phyloP scores from a whole-genome alignment of 2,113 vertebrate genomes.

The Maylandia zebra region DNA sequence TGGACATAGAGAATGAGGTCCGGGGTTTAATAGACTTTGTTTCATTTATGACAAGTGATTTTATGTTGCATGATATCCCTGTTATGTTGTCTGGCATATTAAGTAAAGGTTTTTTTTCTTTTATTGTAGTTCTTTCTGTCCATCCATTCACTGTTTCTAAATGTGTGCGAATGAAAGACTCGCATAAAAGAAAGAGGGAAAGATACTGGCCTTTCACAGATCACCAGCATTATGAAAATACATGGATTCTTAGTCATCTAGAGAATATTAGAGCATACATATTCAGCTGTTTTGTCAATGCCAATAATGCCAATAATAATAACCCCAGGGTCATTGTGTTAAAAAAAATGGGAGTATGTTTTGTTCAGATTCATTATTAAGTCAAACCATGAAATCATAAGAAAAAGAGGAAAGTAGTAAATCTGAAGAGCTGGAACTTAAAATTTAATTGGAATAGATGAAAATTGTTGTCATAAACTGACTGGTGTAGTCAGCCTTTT shows the following conservation, averaged over 20 bases:
- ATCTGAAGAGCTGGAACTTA: not conserved
- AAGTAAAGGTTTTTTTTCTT: not conserved
- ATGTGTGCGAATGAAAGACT: not conserved
- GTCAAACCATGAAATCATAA: not conserved
- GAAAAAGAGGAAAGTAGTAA: not conserved
- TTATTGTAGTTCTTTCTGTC: constrained; percentile 9
- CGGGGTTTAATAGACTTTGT: constrained; percentile 9
- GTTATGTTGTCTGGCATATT: not conserved
- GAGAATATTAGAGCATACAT: not conserved
- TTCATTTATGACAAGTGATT: constrained; percentile 2
- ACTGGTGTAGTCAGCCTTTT: not conserved
- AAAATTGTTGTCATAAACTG: not conserved
- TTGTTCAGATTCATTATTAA: not conserved
- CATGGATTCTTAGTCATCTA: not conserved
- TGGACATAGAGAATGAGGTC: not conserved
- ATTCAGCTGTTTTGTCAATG: not conserved
- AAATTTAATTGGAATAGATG: not conserved
- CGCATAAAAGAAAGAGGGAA: not conserved
- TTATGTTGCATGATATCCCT: constrained; percentile 21
- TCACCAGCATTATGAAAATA: constrained; percentile 24
- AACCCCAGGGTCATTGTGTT: not conserved
- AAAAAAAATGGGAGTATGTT: not conserved
- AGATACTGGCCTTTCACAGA: constrained; percentile 32
- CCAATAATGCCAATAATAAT: not conserved
- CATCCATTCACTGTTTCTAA: constrained; percentile 6